Evolutionary conservation across 2,797 vertebrate species (phyloP).

Genomic region (Macropodus opercularis): DNA sequence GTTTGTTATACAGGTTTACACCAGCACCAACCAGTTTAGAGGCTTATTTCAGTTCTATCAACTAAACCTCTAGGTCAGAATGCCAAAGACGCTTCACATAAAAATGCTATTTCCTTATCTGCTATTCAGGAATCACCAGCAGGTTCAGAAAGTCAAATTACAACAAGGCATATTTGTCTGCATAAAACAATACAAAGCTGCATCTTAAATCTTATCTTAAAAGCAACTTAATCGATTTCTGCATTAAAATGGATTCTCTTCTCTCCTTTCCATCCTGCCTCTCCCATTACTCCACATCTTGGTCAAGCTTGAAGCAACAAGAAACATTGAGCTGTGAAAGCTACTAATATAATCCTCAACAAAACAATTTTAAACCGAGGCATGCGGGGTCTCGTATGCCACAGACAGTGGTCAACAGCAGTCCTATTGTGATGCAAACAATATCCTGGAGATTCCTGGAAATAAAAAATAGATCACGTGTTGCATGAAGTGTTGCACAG

Average conservation of each 20-base stretch:
- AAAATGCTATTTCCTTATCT: not conserved
- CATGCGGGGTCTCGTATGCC: not conserved
- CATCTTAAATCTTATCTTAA: not conserved
- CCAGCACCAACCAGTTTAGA: not conserved
- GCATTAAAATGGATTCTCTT: not conserved
- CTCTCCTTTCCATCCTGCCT: not conserved
- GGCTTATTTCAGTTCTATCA: not conserved
- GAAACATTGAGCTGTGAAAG: not conserved
- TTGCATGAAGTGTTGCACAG: not conserved
- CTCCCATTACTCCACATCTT: not conserved
- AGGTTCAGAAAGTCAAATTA: not conserved
- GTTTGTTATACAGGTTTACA: not conserved
- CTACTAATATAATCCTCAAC: not conserved
- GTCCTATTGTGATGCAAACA: slow-evolving; percentile 9
- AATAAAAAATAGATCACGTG: slow-evolving; percentile 1
- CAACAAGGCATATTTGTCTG: not conserved
- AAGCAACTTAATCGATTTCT: not conserved
- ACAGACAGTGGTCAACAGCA: not conserved
- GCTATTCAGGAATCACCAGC: not conserved
- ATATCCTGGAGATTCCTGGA: not conserved
- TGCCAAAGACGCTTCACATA: slow-evolving; percentile 1
- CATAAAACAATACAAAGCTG: not conserved
- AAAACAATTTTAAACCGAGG: slow-evolving; percentile 4
- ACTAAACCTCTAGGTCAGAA: not conserved
- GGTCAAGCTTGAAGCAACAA: not conserved